Evolutionary conservation across 2,113 vertebrate genomes (phyloP).

Genomic region (Ptilonorhynchus violaceus): DNA sequence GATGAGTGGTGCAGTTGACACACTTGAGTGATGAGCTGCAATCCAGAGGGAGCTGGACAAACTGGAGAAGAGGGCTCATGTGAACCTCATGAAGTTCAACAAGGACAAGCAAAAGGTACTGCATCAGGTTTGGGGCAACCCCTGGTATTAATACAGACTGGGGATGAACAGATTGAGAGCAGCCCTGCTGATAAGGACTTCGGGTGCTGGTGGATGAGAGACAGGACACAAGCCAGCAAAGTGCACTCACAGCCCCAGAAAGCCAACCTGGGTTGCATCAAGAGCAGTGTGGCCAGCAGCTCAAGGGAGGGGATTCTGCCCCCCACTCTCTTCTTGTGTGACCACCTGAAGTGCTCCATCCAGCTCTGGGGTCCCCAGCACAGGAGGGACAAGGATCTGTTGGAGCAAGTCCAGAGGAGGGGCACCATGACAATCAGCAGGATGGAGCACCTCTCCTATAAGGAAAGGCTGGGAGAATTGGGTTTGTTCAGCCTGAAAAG

Average conservation of each 20-base stretch:
- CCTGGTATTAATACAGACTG: neutral
- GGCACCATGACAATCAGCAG: neutral
- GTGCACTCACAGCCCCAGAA: neutral
- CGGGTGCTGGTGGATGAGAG: neutral
- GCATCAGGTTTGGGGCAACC: rapidly evolving
- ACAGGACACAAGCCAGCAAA: neutral
- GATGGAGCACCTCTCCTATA: neutral
- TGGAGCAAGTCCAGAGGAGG: neutral
- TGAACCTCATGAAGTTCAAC: neutral
- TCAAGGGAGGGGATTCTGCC: neutral
- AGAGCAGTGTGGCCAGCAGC: rapidly evolving
- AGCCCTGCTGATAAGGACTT: neutral
- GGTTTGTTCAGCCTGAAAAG: neutral
- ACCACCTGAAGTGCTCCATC: neutral
- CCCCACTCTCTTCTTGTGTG: rapidly evolving
- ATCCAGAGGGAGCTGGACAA: neutral
- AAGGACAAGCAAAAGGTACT: neutral
- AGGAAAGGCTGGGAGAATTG: neutral
- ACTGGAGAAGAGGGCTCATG: neutral
- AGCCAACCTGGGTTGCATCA: neutral
- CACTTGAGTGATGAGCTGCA: rapidly evolving
- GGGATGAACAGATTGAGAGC: neutral
- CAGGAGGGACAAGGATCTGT: neutral
- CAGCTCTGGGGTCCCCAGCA: neutral
- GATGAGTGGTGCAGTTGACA: neutral